Conservation (phyloP, 1,140 invertebrate species). For the Ceratina calcarata region DNA sequence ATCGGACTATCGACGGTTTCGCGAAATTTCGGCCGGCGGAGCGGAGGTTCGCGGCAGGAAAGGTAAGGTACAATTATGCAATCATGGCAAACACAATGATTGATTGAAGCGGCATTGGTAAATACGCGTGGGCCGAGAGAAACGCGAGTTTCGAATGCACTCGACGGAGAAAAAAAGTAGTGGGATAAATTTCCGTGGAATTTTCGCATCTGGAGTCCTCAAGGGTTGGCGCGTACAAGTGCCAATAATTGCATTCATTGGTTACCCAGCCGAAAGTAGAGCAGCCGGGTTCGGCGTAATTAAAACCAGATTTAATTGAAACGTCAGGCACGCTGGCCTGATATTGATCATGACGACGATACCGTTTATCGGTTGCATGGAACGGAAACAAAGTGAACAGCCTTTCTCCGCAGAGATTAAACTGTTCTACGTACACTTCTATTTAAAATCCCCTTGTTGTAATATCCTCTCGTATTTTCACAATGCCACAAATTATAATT, state of each 20-base stretch:
- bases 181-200: constrained; percentile 20
- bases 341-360: constrained; percentile 34
- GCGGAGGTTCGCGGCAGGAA: not conserved
- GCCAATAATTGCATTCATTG: constrained; percentile 44
- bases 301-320: constrained; percentile 46
- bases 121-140: not conserved
- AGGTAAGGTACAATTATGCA: not conserved
- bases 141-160: constrained; percentile 3
- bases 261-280: constrained; percentile 11
- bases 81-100: not conserved
- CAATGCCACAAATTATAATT: no score
- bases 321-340: constrained; percentile 19
- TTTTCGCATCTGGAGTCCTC: constrained; percentile 13
- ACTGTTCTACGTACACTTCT: constrained; percentile 23
- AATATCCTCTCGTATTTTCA: not conserved
- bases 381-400: constrained; percentile 25
- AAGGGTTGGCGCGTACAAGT: constrained; percentile 21
- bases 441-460: not conserved
- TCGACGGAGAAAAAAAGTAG: not conserved
- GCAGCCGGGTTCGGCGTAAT: constrained; percentile 30
- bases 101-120: constrained; percentile 19
- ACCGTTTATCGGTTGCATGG: constrained; percentile 31
- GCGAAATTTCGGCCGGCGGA: not conserved
- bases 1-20: not conserved
- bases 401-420: constrained; percentile 15